Evolutionary conservation across 2,888 invertebrate genomes (phyloP).

Genomic region (Ceramica pisi): DNA sequence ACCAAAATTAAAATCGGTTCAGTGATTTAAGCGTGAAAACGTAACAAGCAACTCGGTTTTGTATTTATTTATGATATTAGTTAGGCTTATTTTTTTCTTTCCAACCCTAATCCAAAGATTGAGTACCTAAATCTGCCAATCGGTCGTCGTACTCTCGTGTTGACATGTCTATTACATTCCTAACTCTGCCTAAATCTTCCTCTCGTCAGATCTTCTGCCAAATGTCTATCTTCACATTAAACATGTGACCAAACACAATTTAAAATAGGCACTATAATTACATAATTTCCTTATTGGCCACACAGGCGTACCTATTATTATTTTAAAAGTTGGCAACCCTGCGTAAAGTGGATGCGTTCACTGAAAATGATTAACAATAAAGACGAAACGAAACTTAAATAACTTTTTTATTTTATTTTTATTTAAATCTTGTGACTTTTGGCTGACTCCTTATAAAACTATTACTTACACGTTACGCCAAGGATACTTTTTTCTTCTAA

Average conservation of each 20-base stretch:
- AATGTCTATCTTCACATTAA: constrained; percentile 42
- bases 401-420: constrained; percentile 48
- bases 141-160: constrained; percentile 46
- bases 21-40: too few species aligned
- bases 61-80: too few species aligned
- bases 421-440: constrained; percentile 46
- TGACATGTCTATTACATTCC: constrained; percentile 42
- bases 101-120: constrained; percentile 36
- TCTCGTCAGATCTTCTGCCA: constrained; percentile 52
- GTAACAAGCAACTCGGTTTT: too few species aligned
- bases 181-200: constrained; percentile 34
- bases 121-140: constrained; percentile 37
- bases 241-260: constrained; percentile 53
- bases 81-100: not conserved
- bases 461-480: constrained; percentile 27
- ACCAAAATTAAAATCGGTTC: too few species aligned
- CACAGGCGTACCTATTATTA: constrained; percentile 23
- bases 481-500: constrained; percentile 16
- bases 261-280: constrained; percentile 43
- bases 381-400: constrained; percentile 38
- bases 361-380: constrained; percentile 62
- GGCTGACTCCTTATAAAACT: constrained; percentile 41
- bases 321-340: constrained; percentile 66
- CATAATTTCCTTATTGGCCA: constrained; percentile 54
- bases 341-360: constrained; percentile 47